These are phyloP conservation scores for Nyctereutes procyonoides DNA, from an alignment of 2,113 vertebrate species.

Conservation along the genomic window DNA sequence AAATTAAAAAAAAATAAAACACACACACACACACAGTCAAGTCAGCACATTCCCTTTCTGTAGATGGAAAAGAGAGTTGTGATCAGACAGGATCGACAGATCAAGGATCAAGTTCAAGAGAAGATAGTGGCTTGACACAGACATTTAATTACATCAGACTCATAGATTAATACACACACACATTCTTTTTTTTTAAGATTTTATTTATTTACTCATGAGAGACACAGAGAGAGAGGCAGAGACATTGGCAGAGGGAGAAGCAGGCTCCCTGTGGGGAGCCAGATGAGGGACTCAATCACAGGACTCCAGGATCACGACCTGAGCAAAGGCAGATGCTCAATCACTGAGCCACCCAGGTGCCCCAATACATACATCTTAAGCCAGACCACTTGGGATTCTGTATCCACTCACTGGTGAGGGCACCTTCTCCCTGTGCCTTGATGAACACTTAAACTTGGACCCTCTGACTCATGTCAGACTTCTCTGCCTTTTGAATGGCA, in stretches of 20 bases:
- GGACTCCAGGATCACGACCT: no score
- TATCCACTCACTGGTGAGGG: background rate
- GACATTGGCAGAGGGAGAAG: no score
- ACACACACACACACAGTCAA: background rate
- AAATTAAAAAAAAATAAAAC: no score
- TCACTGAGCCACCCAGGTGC: no score
- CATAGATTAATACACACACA: background rate
- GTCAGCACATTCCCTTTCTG: background rate
- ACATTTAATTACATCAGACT: background rate
- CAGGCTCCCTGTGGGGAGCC: no score
- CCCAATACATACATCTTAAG: background rate
- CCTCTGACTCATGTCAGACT: background rate
- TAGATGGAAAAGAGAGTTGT: background rate
- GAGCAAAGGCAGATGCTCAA: no score
- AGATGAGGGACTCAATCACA: no score
- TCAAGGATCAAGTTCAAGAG: background rate
- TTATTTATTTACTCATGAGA: no score
- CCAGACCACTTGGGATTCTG: background rate
- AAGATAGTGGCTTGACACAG: conserved; percentile 6
- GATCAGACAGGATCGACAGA: no score
- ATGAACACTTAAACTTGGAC: background rate
- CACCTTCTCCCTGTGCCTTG: background rate
- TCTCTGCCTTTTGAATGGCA: background rate
- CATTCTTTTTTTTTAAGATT: no score
- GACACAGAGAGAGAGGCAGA: no score